phyloP scores from a whole-genome alignment of 2,888 invertebrate genomes.

The Pollenia amentaria region DNA sequence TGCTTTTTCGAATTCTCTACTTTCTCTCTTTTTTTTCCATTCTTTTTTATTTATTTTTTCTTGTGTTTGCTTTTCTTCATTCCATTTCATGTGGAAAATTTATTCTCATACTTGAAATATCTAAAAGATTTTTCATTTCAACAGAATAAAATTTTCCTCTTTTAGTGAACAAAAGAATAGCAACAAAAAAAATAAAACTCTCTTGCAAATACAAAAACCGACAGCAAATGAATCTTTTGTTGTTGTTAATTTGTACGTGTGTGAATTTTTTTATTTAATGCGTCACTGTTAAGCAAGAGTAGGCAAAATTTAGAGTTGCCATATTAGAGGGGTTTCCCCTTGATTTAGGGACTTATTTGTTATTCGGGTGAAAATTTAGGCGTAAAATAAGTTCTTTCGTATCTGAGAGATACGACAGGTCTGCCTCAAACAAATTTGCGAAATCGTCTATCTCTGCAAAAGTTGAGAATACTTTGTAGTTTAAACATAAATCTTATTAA shows the following conservation, averaged over 20 bases:
- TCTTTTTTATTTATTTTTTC: background rate
- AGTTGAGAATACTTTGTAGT: too few species aligned
- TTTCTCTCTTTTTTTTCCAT: slow-evolving; percentile 22
- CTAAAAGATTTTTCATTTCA: slow-evolving; percentile 37
- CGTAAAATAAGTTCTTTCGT: too few species aligned
- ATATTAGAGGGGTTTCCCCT: too few species aligned
- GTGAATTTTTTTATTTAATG: slow-evolving; percentile 38
- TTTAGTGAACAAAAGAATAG: slow-evolving; percentile 1
- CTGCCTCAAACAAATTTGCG: too few species aligned
- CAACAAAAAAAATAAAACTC: background rate
- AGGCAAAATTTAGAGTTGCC: background rate
- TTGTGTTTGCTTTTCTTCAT: slow-evolving; percentile 18
- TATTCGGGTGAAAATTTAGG: too few species aligned
- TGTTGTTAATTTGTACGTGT: slow-evolving; percentile 9
- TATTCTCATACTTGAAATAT: slow-evolving; percentile 37
- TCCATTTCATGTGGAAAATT: slow-evolving; percentile 41
- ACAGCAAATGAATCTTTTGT: slow-evolving; percentile 1
- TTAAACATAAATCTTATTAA: too few species aligned
- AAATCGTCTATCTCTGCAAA: too few species aligned
- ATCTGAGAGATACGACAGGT: too few species aligned
- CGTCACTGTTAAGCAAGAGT: slow-evolving; percentile 59
- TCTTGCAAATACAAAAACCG: background rate
- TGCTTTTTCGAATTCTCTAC: background rate
- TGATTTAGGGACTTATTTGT: too few species aligned
- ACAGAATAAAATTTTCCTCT: slow-evolving; percentile 45